Evolutionary conservation across 2,888 invertebrate species (phyloP).

Genomic region (Creontiades dilutus): DNA sequence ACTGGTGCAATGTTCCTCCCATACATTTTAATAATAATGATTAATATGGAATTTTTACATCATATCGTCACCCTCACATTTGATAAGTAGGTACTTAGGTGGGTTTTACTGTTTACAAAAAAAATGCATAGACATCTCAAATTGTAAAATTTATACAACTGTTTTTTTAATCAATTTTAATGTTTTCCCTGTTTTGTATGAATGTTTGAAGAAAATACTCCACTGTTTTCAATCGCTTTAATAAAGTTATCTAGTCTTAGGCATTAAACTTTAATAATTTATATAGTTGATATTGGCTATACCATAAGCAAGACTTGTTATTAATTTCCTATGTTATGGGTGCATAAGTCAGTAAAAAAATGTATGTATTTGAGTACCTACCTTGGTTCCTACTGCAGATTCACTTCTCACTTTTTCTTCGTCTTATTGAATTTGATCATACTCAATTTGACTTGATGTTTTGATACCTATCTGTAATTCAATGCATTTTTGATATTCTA

Average conservation of each 20-base stretch:
- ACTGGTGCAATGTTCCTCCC: no score
- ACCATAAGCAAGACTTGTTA: no score
- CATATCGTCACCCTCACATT: no score
- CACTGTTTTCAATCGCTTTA: background rate
- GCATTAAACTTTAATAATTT: background rate
- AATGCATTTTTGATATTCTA: background rate
- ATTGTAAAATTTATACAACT: background rate
- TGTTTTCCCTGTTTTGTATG: background rate
- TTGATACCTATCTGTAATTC: background rate
- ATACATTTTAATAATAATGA: no score
- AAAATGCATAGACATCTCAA: no score
- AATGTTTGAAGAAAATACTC: background rate
- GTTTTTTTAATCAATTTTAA: background rate
- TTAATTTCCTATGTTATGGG: no score
- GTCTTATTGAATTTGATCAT: no score
- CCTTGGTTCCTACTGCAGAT: background rate
- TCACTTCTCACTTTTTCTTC: background rate
- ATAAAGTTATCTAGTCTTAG: conserved; percentile 33
- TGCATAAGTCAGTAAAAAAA: no score
- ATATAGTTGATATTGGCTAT: no score
- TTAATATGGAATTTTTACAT: no score
- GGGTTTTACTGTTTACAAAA: background rate
- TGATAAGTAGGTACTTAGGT: background rate
- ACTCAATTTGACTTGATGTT: background rate
- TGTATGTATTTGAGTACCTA: background rate